Evolutionary conservation across 1,140 invertebrate genomes (phyloP).

Genomic region (Zaprionus kolodkinae): DNA sequence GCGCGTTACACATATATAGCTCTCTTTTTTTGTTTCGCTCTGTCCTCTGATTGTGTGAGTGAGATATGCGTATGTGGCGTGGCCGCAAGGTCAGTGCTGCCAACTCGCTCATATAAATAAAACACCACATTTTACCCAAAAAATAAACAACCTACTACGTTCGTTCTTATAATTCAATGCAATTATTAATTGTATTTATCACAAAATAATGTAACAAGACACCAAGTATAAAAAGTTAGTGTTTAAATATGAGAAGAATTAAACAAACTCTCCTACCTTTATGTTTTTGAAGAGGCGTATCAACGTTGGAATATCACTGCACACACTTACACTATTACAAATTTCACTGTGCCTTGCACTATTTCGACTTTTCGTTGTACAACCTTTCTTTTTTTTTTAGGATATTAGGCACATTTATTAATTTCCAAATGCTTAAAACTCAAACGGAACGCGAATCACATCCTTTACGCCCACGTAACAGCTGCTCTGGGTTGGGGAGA

Average conservation of each 20-base stretch:
- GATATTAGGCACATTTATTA: slow-evolving; percentile 21
- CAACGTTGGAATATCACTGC: neutral
- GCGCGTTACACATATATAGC: slow-evolving; percentile 36
- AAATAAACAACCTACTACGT: slow-evolving; percentile 9
- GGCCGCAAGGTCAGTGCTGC: slow-evolving; percentile 40
- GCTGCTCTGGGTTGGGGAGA: slow-evolving; percentile 27
- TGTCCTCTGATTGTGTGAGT: slow-evolving; percentile 60
- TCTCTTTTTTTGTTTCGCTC: slow-evolving; percentile 49
- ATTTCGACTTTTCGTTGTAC: slow-evolving; percentile 10
- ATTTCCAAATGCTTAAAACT: slow-evolving; percentile 4
- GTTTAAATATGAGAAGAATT: neutral
- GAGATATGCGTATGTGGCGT: slow-evolving; percentile 73
- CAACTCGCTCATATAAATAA: slow-evolving; percentile 37
- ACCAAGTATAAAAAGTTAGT: neutral
- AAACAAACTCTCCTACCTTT: slow-evolving; percentile 16
- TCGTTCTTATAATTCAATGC: neutral
- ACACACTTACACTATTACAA: slow-evolving; percentile 19
- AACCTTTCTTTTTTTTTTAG: neutral
- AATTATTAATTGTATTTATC: neutral
- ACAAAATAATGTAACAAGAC: neutral
- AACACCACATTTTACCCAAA: slow-evolving; percentile 32
- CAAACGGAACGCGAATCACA: slow-evolving; percentile 14
- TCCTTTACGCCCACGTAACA: slow-evolving; percentile 41
- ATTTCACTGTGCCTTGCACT: slow-evolving; percentile 12
- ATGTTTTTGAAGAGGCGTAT: neutral